Base-by-base conservation (phyloP, 2,797 vertebrate species). In the Zalophus californianus region DNA sequence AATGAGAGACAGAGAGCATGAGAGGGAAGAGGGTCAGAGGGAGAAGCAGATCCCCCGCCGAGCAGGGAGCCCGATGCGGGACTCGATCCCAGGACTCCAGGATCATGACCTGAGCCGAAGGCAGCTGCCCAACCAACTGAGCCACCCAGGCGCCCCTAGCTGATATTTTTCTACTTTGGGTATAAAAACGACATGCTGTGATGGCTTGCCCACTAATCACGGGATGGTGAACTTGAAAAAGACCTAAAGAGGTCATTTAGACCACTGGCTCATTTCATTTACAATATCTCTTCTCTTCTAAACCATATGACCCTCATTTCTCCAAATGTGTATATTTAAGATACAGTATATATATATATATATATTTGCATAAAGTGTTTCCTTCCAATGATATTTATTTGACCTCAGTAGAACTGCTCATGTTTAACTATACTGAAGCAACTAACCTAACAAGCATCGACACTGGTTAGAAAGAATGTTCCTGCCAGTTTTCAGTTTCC, bases 101-200 rank as follows among this genome's bases (percentile, higher is more conserved):
- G 38, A 38, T 38, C 38, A 38, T 38, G 38, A 38, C 38, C 38
- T 3, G 38, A 38, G 38, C 38, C 38, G 38, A 38, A 38, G 38
- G 38, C 38, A 38, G 38, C 38, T 3, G 38, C 38, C 38, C 38
- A 38, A 38, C 38, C 38, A 38, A 38, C 38, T 38, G 38, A 38
- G 38, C 38, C 38, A 38, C 38, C 3, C 38, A 38, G 38, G 38
- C 38, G 4, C 38, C 38, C 38, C 72, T 68, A 95, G 94, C 85
- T 5, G 64, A 84, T 78, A 58, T 96, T 98, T 95, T 97, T 90
- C 93, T 94, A 95, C 87, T 98, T 93, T 16, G 83, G 41, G 70
- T 0, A 5, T 82, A 96, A 97, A 97, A 91, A 23, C 66, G 91
- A 70, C 70, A 91, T 0, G 0, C n/a, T 52, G 62, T 92, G 92